Conservation (phyloP, 2,797 vertebrate genomes). For the Tamandua tetradactyla region DNA sequence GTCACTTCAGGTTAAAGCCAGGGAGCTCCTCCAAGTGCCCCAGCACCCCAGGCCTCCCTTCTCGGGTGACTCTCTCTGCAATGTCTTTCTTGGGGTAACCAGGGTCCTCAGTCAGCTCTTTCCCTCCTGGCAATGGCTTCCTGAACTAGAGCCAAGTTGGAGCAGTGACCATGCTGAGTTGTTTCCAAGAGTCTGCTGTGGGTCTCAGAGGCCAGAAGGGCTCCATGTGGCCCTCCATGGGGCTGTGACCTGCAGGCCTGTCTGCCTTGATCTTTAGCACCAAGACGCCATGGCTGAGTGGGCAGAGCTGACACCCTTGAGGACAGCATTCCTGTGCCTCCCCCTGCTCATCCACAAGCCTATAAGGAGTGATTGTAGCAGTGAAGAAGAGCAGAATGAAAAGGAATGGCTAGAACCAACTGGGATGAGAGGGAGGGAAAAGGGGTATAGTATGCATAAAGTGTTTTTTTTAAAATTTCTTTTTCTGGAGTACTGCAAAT, state of each 20-base stretch:
- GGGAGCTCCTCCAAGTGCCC: background rate
- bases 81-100: background rate
- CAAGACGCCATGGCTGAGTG: background rate
- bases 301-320: background rate
- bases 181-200: accelerated
- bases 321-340: background rate
- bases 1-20: background rate
- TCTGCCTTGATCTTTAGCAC: background rate
- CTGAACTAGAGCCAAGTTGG: background rate
- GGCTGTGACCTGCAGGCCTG: background rate
- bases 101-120: background rate
- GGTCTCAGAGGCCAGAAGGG: background rate
- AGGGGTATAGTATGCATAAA: too few relatives aligned
- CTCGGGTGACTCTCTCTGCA: slow-evolving; percentile 50
- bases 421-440: too few relatives aligned
- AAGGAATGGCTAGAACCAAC: slow-evolving; percentile 96
- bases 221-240: background rate
- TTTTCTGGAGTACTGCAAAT: too few relatives aligned
- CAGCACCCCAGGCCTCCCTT: background rate
- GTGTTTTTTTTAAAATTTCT: too few relatives aligned
- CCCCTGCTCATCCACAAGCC: slow-evolving; percentile 86
- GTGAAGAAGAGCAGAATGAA: slow-evolving; percentile 95
- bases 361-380: slow-evolving; percentile 98
- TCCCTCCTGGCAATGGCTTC: background rate
- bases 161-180: background rate